phyloP scores from a whole-genome alignment of 2,888 invertebrate species.

The Ophion slaviceki region DNA sequence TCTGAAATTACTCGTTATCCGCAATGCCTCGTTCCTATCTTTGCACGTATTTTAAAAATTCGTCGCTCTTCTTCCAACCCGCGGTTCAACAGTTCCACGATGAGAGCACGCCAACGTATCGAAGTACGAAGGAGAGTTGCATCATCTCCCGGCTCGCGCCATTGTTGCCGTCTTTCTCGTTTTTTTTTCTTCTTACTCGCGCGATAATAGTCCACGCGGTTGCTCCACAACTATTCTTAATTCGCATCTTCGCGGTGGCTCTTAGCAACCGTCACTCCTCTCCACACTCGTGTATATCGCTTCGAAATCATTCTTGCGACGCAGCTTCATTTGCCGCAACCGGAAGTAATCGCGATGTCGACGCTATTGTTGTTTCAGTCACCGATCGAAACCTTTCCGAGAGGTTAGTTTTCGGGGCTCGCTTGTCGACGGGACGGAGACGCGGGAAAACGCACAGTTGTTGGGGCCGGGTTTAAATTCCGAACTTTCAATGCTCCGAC shows the following conservation, averaged over 20 bases:
- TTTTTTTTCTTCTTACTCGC: conserved; percentile 20
- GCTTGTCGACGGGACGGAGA: no score
- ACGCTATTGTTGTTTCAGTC: neutral
- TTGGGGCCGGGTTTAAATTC: no score
- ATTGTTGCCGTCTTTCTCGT: conserved; percentile 25
- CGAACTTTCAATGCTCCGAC: no score
- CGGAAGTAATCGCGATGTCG: neutral
- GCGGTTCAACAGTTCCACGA: neutral
- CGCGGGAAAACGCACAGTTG: no score
- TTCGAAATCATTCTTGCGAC: neutral
- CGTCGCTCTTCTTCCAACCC: neutral
- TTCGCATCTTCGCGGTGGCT: conserved; percentile 3
- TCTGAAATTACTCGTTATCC: neutral
- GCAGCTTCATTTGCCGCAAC: neutral
- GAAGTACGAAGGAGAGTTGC: conserved; percentile 35
- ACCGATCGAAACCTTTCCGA: neutral
- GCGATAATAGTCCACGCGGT: conserved; percentile 32
- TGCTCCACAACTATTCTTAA: conserved; percentile 30
- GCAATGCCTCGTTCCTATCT: neutral
- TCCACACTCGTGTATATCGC: neutral
- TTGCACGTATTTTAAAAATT: neutral
- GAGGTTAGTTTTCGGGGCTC: neutral
- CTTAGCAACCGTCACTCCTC: conserved; percentile 18
- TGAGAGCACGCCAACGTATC: neutral
- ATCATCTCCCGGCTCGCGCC: conserved; percentile 43